Evolutionary conservation across 2,113 vertebrate species (phyloP), one percentile per base, ranked within the genome.

Genomic region (Pelobates fuscus): DNA sequence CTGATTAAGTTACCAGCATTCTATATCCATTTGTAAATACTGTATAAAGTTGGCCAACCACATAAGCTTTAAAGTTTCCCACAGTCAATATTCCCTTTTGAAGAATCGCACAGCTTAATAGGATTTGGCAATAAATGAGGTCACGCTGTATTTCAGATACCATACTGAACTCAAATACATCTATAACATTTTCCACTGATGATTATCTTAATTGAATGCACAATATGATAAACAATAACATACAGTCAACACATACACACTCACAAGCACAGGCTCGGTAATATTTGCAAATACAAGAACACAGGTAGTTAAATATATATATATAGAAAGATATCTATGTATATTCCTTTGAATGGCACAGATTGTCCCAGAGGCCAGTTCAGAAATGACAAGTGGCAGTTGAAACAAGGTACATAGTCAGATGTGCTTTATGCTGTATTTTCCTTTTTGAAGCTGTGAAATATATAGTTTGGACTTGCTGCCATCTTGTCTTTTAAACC

Each of bases 391-490:
- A 8, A 23, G 18, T 21, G 57, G 23, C 14, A 44, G 24, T 5
- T 37, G 37, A 43, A 27, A 21, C 17, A 6, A 30, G 41, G 21
- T 18, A 8, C 12, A 20, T 11, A 20, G 25, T 76, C 57, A 88
- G 3, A 81, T 84, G 81, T 97, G 96, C 81, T 96, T 98, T 89
- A 98, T 98, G 66, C 95, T 96, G 78, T 97, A 98, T 94, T 96
- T 98, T 88, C 96, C 96, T 93, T 98, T 98, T 88, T 95, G 96
- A 78, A 98, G 92, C 86, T 98, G 96, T 81, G 95, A 97, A 90
- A 98, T 94, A 85, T 96, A 98, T 54, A 98, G 90, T 90, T 98
- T 98, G 37, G 96, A 98, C 88, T 98, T 98, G 92, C 92, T 97
- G 88, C 95, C 95, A 79, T 98, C 96, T 46, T 94, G 90, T 30